A percentile compares a stretch with the other conserved stretches of the same genome.
These are phyloP conservation scores for Autographa gamma DNA, from an alignment of 2,888 invertebrate genomes.

Conservation along the genomic window DNA sequence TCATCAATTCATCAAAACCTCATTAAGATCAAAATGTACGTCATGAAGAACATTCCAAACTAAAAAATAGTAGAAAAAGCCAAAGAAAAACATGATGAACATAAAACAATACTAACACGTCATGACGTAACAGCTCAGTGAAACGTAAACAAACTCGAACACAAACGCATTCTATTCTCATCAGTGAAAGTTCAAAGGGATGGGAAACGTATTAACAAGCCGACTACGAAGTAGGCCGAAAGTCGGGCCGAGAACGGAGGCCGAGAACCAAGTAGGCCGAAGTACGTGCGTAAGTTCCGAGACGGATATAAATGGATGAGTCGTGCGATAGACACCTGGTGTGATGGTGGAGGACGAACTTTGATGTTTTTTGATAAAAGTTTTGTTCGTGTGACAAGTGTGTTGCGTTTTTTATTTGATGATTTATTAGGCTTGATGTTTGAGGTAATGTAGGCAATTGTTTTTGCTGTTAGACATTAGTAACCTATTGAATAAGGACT, in stretches of 20 bases:
- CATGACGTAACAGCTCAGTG: background rate
- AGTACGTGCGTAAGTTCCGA: constrained; percentile 56
- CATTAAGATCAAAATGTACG: too few relatives aligned
- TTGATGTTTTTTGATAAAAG: constrained; percentile 14
- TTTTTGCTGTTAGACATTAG: too few relatives aligned
- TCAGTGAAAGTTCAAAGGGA: constrained; percentile 22
- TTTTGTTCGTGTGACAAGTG: background rate
- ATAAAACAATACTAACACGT: background rate
- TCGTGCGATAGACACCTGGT: constrained; percentile 59
- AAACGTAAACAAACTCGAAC: background rate
- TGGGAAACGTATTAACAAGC: constrained; percentile 28
- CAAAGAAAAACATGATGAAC: too few relatives aligned
- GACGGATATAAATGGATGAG: constrained; percentile 58
- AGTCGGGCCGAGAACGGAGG: background rate
- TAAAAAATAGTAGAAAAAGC: too few relatives aligned
- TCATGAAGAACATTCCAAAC: too few relatives aligned
- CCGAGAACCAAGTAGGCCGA: background rate
- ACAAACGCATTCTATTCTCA: constrained; percentile 10
- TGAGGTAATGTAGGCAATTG: background rate
- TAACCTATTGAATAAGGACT: too few relatives aligned
- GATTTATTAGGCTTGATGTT: background rate
- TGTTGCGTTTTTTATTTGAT: background rate
- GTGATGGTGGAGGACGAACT: constrained; percentile 7
- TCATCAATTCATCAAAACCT: too few relatives aligned
- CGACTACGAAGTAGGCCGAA: constrained; percentile 13